Percentiles rank a stretch among this genome's conserved stretches.
phyloP scores from a whole-genome alignment of 1,140 invertebrate genomes.

The Brachionus sp. region DNA sequence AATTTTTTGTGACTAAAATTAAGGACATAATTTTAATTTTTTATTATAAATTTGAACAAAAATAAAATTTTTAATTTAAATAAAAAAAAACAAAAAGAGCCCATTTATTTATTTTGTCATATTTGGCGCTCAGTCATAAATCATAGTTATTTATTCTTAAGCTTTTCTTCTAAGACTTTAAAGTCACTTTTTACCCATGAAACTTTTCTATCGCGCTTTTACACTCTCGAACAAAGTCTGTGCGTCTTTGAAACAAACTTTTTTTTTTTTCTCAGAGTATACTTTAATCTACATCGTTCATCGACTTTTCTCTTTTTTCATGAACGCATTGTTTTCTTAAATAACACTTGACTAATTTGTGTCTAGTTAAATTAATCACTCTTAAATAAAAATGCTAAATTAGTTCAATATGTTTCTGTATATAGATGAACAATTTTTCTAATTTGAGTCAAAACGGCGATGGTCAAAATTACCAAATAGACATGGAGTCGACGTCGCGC shows the following conservation, averaged over 20 bases:
- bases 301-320: neutral
- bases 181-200: neutral
- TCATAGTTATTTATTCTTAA: neutral
- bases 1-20: no score
- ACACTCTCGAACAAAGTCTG: neutral
- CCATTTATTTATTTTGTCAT: neutral
- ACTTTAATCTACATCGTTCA: neutral
- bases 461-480: neutral
- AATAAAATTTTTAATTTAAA: no score
- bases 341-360: slow-evolving; percentile 9
- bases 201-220: neutral
- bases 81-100: no score
- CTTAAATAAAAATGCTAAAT: neutral
- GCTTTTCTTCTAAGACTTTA: neutral
- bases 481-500: neutral
- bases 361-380: neutral
- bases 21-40: no score
- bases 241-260: neutral
- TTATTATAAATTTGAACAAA: no score
- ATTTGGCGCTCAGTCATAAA: neutral
- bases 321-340: neutral
- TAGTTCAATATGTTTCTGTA: neutral
- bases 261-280: neutral
- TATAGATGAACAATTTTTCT: slow-evolving; percentile 2
- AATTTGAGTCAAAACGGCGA: neutral